Evolutionary conservation across 2,113 vertebrate species (phyloP).

Genomic region (Muscicapa adusta): DNA sequence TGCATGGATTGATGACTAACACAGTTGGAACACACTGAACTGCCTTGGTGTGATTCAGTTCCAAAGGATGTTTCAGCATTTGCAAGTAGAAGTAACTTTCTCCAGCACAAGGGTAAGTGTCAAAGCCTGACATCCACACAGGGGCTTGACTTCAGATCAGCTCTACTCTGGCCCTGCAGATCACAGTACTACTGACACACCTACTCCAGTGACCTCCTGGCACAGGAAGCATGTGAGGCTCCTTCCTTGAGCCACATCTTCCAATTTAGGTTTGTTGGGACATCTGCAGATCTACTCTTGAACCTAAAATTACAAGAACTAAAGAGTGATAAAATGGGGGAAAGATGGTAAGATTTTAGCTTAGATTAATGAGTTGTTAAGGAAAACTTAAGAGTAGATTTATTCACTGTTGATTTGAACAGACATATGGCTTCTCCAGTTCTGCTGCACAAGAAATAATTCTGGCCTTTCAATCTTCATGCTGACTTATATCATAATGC

Average conservation of each 20-base stretch:
- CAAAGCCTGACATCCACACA: neutral
- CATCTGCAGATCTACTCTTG: neutral
- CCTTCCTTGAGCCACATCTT: neutral
- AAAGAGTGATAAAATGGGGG: neutral
- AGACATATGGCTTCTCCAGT: neutral
- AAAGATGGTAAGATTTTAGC: neutral
- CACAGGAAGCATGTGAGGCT: neutral
- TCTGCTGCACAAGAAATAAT: neutral
- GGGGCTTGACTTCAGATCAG: neutral
- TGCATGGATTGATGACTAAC: neutral
- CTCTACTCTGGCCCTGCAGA: neutral
- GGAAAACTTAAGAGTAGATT: neutral
- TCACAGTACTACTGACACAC: neutral
- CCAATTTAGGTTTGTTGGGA: neutral
- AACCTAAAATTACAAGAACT: neutral
- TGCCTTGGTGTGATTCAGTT: neutral
- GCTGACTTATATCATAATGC: neutral
- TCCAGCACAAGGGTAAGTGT: neutral
- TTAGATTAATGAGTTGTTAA: neutral
- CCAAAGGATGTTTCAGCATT: neutral
- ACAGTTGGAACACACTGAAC: neutral
- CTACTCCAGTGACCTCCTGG: neutral
- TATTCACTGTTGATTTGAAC: neutral
- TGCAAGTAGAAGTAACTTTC: neutral
- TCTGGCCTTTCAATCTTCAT: neutral